phyloP scores from a whole-genome alignment of 2,113 vertebrate species.

The Phalacrocorax carbo region DNA sequence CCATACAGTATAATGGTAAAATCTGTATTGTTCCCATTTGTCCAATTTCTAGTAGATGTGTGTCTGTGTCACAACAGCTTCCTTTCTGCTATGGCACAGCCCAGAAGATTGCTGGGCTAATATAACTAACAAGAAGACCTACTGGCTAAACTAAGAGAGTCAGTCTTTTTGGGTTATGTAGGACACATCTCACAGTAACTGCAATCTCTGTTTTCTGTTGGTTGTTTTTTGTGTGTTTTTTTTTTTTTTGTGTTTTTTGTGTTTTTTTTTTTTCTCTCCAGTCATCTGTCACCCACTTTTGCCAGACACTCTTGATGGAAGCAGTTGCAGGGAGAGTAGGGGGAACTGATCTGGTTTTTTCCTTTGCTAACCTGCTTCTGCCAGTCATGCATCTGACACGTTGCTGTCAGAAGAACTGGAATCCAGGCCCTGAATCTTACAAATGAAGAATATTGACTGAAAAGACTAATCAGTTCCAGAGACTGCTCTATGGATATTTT shows the following conservation, averaged over 20 bases:
- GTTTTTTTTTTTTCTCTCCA: neutral
- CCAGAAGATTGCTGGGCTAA: neutral
- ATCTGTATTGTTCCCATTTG: rapidly evolving
- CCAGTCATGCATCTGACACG: neutral
- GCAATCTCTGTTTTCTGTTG: neutral
- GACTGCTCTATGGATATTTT: neutral
- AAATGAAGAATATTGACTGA: neutral
- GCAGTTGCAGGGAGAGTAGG: rapidly evolving
- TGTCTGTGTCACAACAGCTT: neutral
- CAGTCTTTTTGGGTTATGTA: neutral
- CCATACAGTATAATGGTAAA: neutral
- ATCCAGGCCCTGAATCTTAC: neutral
- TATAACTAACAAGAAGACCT: too few species aligned
- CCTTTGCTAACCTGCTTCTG: neutral
- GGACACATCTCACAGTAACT: neutral
- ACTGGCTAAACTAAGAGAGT: neutral
- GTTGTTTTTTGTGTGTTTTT: too few species aligned
- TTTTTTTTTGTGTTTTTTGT: neutral
- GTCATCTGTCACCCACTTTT: neutral
- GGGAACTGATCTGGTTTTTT: neutral
- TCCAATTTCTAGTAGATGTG: neutral
- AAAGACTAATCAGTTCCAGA: neutral
- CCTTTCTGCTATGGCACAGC: neutral
- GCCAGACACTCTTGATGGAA: neutral
- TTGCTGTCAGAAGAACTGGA: neutral